Conservation (phyloP, 2,113 vertebrate genomes). For the Peucedramus taeniatus region DNA sequence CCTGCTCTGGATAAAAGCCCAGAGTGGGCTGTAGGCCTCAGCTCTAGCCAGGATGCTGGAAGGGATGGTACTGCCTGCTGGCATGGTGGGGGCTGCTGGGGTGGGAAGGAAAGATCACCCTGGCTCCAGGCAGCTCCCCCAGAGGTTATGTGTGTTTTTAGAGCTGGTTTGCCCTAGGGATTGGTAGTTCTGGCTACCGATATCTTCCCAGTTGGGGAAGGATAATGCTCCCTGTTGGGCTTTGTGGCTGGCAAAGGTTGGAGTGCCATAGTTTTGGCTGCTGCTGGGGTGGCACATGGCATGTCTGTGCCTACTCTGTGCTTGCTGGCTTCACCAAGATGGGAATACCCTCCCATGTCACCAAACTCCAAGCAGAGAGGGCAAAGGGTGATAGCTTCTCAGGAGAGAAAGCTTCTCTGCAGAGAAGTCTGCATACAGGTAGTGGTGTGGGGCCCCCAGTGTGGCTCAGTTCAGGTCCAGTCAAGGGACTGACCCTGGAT, state of each 20-base stretch:
- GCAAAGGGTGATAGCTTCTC: fast-evolving
- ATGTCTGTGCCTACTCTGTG: background rate
- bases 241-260: background rate
- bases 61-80: background rate
- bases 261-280: background rate
- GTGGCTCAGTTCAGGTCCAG: background rate
- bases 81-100: background rate
- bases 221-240: background rate
- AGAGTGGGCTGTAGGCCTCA: background rate
- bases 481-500: background rate
- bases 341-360: background rate
- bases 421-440: fast-evolving
- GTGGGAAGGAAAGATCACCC: background rate
- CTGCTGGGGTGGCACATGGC: background rate
- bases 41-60: background rate
- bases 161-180: background rate
- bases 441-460: background rate
- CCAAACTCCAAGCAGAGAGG: background rate
- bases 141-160: fast-evolving
- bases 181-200: background rate
- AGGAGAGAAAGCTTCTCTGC: background rate
- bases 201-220: background rate
- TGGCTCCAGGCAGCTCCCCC: background rate
- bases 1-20: background rate
- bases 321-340: background rate